These are phyloP conservation scores for Poicephalus meyeri DNA, from an alignment of 2,113 vertebrate species.

Conservation along the genomic window DNA sequence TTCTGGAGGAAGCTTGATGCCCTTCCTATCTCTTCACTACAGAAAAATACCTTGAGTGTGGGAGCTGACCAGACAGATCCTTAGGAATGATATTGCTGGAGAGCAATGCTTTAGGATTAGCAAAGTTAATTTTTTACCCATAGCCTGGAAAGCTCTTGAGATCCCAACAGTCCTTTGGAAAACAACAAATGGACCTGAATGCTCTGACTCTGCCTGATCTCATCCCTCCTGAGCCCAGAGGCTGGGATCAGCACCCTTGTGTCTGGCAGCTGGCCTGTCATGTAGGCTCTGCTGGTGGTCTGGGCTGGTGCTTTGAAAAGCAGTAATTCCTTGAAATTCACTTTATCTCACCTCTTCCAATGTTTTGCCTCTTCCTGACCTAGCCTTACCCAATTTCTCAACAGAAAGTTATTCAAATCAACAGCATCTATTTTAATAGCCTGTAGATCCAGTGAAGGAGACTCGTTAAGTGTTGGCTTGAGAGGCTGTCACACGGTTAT, in stretches of 20 bases:
- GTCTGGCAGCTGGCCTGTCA: not conserved
- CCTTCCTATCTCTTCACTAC: not conserved
- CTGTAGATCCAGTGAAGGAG: not conserved
- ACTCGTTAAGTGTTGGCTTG: not conserved
- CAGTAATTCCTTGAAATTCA: not conserved
- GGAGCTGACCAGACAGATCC: not conserved
- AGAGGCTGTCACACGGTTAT: not conserved
- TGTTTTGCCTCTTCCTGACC: not conserved
- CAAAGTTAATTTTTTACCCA: not conserved
- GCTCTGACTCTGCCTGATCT: slow-evolving; percentile 1
- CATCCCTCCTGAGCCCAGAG: not conserved
- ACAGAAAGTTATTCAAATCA: slow-evolving; percentile 2
- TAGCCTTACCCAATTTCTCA: not conserved
- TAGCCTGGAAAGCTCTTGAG: not conserved
- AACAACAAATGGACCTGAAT: not conserved
- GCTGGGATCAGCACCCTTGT: not conserved
- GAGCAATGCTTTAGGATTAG: not conserved
- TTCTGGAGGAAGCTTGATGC: not conserved
- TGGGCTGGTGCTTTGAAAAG: not conserved
- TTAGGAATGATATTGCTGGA: not conserved
- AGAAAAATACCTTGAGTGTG: not conserved
- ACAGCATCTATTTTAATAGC: not conserved
- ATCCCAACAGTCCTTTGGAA: not conserved
- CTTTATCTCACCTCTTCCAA: not conserved
- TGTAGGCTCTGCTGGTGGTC: slow-evolving; percentile 26